Conservation (phyloP, 2,113 vertebrate genomes). For the Passer domesticus region DNA sequence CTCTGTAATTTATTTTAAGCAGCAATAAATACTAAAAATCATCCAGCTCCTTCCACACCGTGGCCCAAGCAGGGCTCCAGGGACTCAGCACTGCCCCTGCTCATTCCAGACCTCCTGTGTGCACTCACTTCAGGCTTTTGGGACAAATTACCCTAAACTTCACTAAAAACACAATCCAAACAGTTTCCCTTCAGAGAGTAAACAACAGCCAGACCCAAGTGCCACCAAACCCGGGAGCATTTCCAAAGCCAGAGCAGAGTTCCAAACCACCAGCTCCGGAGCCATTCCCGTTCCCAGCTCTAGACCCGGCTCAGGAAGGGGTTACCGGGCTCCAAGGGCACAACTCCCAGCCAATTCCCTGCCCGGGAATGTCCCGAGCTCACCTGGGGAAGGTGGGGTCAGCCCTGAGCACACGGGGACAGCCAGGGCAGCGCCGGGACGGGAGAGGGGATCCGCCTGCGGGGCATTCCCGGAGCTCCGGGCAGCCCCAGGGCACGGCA, state of each 20-base stretch:
- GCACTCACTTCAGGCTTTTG: not conserved
- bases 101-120: accelerated
- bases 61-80: not conserved
- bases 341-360: not conserved
- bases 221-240: accelerated
- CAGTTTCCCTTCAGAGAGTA: conserved; percentile 1
- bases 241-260: not conserved
- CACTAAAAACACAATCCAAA: not conserved
- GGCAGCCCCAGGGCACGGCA: not conserved
- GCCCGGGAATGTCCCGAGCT: not conserved
- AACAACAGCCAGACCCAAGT: not conserved
- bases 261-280: not conserved
- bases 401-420: accelerated
- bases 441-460: too few relatives aligned
- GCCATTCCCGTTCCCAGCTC: not conserved
- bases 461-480: not conserved
- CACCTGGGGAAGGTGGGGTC: not conserved
- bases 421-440: not conserved
- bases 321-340: not conserved
- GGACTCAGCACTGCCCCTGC: accelerated
- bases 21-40: not conserved
- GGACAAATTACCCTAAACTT: not conserved
- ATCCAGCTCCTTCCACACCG: accelerated
- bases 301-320: not conserved
- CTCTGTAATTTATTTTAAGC: not conserved